Evolutionary conservation across 1,140 invertebrate species (phyloP).

Genomic region (Brachionus asplanchnoidis): DNA sequence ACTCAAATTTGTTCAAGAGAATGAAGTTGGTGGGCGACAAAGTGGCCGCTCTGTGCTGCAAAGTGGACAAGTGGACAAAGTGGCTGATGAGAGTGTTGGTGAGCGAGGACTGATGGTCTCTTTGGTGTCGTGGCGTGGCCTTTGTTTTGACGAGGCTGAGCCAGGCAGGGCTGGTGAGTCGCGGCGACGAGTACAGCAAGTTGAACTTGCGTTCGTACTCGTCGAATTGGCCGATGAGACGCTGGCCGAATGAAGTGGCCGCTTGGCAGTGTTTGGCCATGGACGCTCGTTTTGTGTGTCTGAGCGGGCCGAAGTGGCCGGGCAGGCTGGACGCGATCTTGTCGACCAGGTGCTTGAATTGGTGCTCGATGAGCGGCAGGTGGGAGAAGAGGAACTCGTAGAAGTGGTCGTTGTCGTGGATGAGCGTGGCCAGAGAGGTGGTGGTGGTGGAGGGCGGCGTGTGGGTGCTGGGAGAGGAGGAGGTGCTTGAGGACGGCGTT

Average conservation of each 20-base stretch:
- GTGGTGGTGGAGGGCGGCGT: background rate
- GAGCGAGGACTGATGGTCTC: background rate
- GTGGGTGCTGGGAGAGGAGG: background rate
- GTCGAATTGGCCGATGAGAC: background rate
- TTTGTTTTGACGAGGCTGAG: background rate
- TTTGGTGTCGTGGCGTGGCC: background rate
- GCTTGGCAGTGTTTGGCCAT: background rate
- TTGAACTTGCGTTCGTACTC: background rate
- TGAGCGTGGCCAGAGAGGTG: background rate
- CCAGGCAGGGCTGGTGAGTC: background rate
- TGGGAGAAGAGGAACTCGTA: slow-evolving; percentile 38
- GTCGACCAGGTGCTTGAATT: slow-evolving; percentile 6
- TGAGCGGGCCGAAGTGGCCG: background rate
- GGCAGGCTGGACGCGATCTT: background rate
- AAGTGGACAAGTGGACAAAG: background rate
- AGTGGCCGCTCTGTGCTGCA: background rate
- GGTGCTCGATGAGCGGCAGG: slow-evolving; percentile 22
- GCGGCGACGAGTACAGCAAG: background rate
- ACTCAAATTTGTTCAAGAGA: background rate
- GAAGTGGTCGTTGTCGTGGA: background rate
- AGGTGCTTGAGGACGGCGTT: background rate
- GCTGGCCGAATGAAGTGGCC: background rate
- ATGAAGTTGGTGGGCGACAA: background rate
- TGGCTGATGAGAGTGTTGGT: background rate
- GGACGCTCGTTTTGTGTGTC: background rate